Base-by-base conservation (phyloP, 2,797 vertebrate species). In the Centroberyx gerrardi region DNA sequence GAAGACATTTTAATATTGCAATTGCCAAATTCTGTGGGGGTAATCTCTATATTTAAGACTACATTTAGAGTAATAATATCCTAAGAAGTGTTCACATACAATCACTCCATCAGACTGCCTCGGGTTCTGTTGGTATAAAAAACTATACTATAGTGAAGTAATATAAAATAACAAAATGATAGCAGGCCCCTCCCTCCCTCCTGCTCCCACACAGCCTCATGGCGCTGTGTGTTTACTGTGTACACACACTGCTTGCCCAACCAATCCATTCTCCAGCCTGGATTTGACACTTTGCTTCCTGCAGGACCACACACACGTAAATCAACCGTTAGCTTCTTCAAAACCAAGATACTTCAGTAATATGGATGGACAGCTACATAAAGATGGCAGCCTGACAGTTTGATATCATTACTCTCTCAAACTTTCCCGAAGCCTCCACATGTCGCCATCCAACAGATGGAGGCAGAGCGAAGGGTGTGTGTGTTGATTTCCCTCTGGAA, bases 31-130 rank as follows among this genome's bases (percentile, higher is more conserved):
- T 64, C 74, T 61, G 22, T 22, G 22, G 66, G 38, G 49, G 54
- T 84, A 88, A 89, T 88, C 86, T 67, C 33, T 65, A 53, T 64
- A 80, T 85, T 80, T 83, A 72, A 56, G 42, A 51, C 56, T 59
- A 17, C 13, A 58, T 8, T 8, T 9, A 82, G 75, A 88, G 83
- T 76, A 79, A 62, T 72, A 68, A 49, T 63, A 62, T 5, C 68
- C 46, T 74, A 73, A 82, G 54, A 82, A 27, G 59, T 40, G 1
- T 72, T 76, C 51, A 72, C 79, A 80, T 73, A 67, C 69, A 84
- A 78, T 74, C 18, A 58, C 52, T 81, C 18, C 61, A 64, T 61
- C 46, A 22, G 17, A 9, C 2, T 1, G 82, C 85, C 64, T 42
- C 48, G 8, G 86, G 69, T 76, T 78, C 59, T 62, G 67, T 78